Base-by-base conservation (phyloP, 2,797 vertebrate genomes). In the Amblyraja radiata region DNA sequence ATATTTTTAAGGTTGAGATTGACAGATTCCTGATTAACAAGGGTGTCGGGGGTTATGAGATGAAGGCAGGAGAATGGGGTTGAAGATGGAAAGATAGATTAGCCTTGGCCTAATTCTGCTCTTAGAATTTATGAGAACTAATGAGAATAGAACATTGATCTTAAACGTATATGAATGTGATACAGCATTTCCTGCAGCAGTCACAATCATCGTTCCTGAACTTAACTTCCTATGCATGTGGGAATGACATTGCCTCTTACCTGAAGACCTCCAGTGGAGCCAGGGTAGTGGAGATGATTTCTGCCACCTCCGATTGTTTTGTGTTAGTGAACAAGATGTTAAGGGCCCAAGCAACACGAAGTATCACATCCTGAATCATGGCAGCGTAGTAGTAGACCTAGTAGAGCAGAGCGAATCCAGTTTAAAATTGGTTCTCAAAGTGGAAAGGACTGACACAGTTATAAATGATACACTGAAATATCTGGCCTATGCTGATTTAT, bases 191-290 rank as follows among this genome's bases (percentile, higher is more conserved):
- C 65, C 65, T 68, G 10, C 65, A 68, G 65, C 71, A 73, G 71
- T 21, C 4, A 7, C 71, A 71, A 4, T 23, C 71, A 74, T 23
- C 21, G 1, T 4, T 28, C 14, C 36, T 65, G 88, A 73, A 23
- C 61, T 3, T 32, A 0, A 36, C 9, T 39, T 39, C 65, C 32
- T 32, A 14, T 32, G 13, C 77, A 10, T 79, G 28, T 90, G 18
- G 58, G 73, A 54, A 11, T 21, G 28, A 21, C 7, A 21, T 0
- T 9, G 11, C 21, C 3, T 8, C 93, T 65, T 54, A 93, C 93
- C 93, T 93, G 93, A 93, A 94, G 76, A 93, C 93, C 81, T 94
- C 58, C 0, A 2, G 36, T 14, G n/a, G 46, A 63, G 6, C 93
- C 0, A 18, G 93, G 39, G 61, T 32, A 0, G 39, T 93, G 0